Evolutionary conservation across 2,888 invertebrate genomes (phyloP), one percentile per base, ranked within the genome.

Genomic region (Cremastinae sp.): DNA sequence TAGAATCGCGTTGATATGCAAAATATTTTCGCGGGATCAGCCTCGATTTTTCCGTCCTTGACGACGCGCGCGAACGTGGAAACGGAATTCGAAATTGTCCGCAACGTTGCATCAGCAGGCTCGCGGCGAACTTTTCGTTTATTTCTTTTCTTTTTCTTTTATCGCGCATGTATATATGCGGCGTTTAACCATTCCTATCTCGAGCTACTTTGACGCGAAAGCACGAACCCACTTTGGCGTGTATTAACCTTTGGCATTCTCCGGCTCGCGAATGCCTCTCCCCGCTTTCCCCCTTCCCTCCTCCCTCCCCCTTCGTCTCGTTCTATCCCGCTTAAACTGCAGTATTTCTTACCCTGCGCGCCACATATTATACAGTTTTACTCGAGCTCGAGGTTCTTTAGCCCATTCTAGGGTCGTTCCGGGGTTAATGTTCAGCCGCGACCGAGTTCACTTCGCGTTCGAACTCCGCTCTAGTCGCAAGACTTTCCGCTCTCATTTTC

Each of bases 221-320:
- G 78, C 81, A 81, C 78, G 79, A 80, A 79, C 78, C 80, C n/a
- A 79, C 81, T 81, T 81, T 78, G 81, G 76, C 79, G 81, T 82
- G 56, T 81, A 68, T 82, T 82, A 79, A 83, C 82, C 82, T 74
- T 76, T 62, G 74, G 20, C 73, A 70, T 62, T 56, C 70, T 49
- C 38, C 75, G 71, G 49, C 58, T 65, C 58, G 58, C 58, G 43
- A 45, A 69, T 69, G 53, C 47, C n/a, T 28, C 28, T 34, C 28
- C 45, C 62, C 16, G 14, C 47, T 36, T 22, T 47, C 16, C 28
- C 38, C 56, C 28, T 10, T 28, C 10, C n/a, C n/a, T n/a, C n/a
- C n/a, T n/a, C n/a, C n/a, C n/a, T n/a, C n/a, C n/a, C n/a, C n/a
- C n/a, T n/a, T n/a, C n/a, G n/a, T n/a, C n/a, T n/a, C n/a, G n/a